These are phyloP conservation scores for Micromys minutus DNA, from an alignment of 2,113 vertebrate genomes.

Conservation along the genomic window DNA sequence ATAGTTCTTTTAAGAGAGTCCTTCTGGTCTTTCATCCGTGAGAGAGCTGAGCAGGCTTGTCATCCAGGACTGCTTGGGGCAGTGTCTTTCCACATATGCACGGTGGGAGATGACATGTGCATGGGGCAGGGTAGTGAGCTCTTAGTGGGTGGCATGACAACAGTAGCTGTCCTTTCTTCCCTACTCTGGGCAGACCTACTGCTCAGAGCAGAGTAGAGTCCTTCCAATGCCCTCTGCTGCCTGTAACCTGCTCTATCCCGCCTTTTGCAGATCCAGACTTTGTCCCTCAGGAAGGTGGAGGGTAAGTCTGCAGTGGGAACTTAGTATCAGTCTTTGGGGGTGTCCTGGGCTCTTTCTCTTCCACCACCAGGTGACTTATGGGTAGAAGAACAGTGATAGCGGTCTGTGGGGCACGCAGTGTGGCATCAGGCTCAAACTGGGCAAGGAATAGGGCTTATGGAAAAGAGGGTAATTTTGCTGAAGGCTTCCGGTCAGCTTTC, in stretches of 20 bases:
- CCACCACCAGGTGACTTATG: background rate
- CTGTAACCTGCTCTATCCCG: background rate
- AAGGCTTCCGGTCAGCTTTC: background rate
- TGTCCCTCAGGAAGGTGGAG: slow-evolving; percentile 77
- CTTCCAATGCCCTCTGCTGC: background rate
- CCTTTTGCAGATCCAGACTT: slow-evolving; percentile 82
- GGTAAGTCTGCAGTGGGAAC: slow-evolving; percentile 50
- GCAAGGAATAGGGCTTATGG: background rate
- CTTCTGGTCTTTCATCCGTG: background rate
- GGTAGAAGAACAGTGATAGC: background rate
- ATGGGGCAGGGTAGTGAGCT: background rate
- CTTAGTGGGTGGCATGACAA: background rate
- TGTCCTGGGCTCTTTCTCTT: background rate
- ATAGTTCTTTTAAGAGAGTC: background rate
- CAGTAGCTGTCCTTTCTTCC: background rate
- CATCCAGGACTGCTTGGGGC: background rate
- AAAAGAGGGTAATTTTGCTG: background rate
- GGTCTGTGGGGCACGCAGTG: background rate
- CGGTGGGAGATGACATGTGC: background rate
- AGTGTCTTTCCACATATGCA: background rate
- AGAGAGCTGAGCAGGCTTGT: background rate
- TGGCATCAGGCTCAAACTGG: background rate
- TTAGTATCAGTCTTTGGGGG: background rate
- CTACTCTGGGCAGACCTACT: background rate
- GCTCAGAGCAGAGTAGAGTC: background rate